phyloP scores from a whole-genome alignment of 2,797 vertebrate genomes.

The Myripristis murdjan region DNA sequence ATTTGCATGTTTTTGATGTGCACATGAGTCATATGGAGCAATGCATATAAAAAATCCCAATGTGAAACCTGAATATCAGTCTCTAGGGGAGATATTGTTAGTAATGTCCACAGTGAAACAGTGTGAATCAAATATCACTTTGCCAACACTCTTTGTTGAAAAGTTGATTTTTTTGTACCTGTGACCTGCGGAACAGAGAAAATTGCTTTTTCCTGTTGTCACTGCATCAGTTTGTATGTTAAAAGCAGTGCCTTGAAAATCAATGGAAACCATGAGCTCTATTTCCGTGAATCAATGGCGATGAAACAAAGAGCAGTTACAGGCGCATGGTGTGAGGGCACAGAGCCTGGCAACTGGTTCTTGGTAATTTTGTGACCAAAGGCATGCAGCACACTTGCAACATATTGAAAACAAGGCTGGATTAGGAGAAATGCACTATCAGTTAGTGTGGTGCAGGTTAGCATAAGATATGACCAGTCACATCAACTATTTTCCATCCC shows the following conservation, averaged over 20 bases:
- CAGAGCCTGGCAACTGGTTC: too few relatives aligned
- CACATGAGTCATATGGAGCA: too few relatives aligned
- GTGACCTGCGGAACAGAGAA: background rate
- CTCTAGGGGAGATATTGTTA: background rate
- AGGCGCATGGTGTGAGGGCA: too few relatives aligned
- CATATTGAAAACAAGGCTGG: too few relatives aligned
- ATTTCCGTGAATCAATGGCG: too few relatives aligned
- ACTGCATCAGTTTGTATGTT: constrained; percentile 9
- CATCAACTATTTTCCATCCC: too few relatives aligned
- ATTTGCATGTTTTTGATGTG: background rate
- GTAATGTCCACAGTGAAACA: background rate
- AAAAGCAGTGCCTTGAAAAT: constrained; percentile 25
- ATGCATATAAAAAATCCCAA: background rate
- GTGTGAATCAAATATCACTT: background rate
- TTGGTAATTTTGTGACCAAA: too few relatives aligned
- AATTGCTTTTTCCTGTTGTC: constrained; percentile 7
- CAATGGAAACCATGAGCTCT: background rate
- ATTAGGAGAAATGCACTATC: too few relatives aligned
- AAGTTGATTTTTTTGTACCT: background rate
- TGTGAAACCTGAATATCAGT: background rate
- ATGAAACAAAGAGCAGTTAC: too few relatives aligned
- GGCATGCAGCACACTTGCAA: too few relatives aligned
- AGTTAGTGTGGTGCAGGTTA: too few relatives aligned
- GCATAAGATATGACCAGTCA: too few relatives aligned
- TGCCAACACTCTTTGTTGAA: background rate